Evolutionary conservation across 2,797 vertebrate species (phyloP).

Genomic region (Falco columbarius): DNA sequence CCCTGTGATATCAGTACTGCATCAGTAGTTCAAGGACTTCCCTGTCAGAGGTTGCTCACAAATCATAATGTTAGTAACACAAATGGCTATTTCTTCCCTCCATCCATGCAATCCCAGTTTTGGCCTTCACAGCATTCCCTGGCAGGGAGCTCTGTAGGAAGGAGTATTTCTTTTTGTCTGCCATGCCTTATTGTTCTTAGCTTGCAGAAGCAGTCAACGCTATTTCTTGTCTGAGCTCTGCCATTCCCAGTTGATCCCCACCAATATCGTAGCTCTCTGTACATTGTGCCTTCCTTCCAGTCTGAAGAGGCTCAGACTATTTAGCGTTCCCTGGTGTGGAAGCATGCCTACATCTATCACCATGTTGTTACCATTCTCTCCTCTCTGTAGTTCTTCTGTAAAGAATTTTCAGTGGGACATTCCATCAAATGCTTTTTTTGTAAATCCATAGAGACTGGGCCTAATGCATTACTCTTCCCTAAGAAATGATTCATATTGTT

Average conservation of each 20-base stretch:
- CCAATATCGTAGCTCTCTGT: background rate
- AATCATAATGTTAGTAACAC: background rate
- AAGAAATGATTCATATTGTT: constrained; percentile 3
- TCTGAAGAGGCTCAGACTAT: background rate
- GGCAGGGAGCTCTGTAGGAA: background rate
- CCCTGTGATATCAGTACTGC: background rate
- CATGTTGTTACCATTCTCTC: background rate
- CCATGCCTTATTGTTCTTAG: background rate
- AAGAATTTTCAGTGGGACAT: constrained; percentile 4
- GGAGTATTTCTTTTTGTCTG: background rate
- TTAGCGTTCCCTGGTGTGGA: background rate
- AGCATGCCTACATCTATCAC: background rate
- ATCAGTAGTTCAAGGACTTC: background rate
- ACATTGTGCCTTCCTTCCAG: background rate
- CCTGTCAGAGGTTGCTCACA: background rate
- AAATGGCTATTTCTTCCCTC: background rate
- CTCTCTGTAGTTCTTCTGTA: background rate
- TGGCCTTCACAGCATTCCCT: background rate
- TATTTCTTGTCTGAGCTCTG: background rate
- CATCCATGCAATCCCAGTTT: background rate
- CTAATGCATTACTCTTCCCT: background rate
- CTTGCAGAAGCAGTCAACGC: background rate
- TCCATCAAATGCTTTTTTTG: background rate
- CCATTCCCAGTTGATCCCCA: background rate
- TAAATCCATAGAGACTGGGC: background rate